Percentiles rank a stretch among this genome's conserved stretches.
phyloP scores from a whole-genome alignment of 2,888 invertebrate genomes.

The Nysson spinosus region DNA sequence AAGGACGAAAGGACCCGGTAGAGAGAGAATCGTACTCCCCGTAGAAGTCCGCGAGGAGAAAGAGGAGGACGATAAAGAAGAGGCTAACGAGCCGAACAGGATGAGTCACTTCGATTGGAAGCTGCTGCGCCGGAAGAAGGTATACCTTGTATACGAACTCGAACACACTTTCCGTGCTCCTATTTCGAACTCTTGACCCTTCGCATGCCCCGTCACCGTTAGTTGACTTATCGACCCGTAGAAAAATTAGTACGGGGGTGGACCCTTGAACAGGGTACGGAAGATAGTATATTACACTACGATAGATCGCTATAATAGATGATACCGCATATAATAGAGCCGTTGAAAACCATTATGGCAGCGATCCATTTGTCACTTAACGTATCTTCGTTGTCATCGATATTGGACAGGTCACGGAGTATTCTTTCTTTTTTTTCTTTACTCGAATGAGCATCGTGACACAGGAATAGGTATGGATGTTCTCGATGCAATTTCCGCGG shows the following conservation, averaged over 20 bases:
- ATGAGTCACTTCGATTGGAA: conserved; percentile 77
- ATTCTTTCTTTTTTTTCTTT: not conserved
- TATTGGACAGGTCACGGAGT: not conserved
- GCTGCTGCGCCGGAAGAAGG: conserved; percentile 76
- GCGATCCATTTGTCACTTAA: conserved; percentile 36
- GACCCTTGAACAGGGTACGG: not conserved
- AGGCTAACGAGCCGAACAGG: conserved; percentile 59
- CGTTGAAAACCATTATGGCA: conserved; percentile 5
- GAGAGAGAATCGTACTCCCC: conserved; percentile 27
- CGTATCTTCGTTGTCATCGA: not conserved
- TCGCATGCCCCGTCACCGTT: conserved; percentile 42
- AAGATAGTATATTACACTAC: not conserved
- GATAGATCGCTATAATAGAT: conserved; percentile 19
- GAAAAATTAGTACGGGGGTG: conserved; percentile 41
- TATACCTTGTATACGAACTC: conserved; percentile 47
- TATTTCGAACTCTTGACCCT: conserved; percentile 37
- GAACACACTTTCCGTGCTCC: conserved; percentile 37
- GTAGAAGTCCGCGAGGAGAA: conserved; percentile 20
- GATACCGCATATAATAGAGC: conserved; percentile 21
- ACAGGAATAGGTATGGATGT: too few species aligned
- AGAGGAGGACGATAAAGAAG: conserved; percentile 39
- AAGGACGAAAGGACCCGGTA: conserved; percentile 11
- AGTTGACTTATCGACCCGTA: conserved; percentile 45
- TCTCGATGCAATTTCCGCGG: conserved; percentile 13
- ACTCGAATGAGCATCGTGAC: too few species aligned